These are phyloP conservation scores for Zeuzera pyrina DNA, from an alignment of 2,888 invertebrate species.

Conservation along the genomic window DNA sequence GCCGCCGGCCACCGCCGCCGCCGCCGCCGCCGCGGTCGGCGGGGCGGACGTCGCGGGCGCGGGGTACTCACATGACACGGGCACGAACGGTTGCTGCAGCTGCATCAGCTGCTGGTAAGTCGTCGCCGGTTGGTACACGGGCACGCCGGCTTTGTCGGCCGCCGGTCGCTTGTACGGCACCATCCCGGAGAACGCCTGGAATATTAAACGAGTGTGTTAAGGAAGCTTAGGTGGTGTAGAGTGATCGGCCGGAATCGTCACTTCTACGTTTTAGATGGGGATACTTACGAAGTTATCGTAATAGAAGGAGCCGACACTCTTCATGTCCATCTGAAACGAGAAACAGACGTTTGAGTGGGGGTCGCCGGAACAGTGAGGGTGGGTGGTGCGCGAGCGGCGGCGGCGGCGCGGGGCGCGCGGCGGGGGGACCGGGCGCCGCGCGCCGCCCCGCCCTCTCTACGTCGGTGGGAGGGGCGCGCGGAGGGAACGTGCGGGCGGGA, in stretches of 20 bases:
- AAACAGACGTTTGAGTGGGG: slow-evolving; percentile 60
- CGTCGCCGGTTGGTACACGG: slow-evolving; percentile 94
- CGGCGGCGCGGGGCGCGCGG: slow-evolving; percentile 30
- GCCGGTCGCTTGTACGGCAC: slow-evolving; percentile 97
- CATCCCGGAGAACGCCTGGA: slow-evolving; percentile 95
- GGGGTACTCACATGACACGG: slow-evolving; percentile 99
- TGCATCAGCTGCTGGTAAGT: slow-evolving; percentile 97
- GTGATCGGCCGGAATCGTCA: not conserved
- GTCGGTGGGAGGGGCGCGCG: slow-evolving; percentile 32
- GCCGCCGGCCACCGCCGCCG: slow-evolving; percentile 31
- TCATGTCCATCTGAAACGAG: slow-evolving; percentile 94
- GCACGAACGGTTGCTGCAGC: slow-evolving; percentile 96
- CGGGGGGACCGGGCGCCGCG: slow-evolving; percentile 25
- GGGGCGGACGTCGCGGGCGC: slow-evolving; percentile 78
- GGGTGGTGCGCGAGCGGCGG: slow-evolving; percentile 18
- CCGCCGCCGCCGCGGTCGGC: slow-evolving; percentile 56
- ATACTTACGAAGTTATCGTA: slow-evolving; percentile 97
- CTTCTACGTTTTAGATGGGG: slow-evolving; percentile 5
- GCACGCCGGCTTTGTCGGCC: slow-evolving; percentile 96
- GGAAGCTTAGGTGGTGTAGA: not conserved
- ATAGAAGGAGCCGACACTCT: slow-evolving; percentile 96
- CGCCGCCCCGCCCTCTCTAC: slow-evolving; percentile 22
- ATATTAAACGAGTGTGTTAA: slow-evolving; percentile 12
- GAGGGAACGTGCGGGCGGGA: slow-evolving; percentile 40
- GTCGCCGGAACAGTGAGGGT: slow-evolving; percentile 26